phyloP scores from a whole-genome alignment of 2,113 vertebrate species.

The Corydoras sp. region DNA sequence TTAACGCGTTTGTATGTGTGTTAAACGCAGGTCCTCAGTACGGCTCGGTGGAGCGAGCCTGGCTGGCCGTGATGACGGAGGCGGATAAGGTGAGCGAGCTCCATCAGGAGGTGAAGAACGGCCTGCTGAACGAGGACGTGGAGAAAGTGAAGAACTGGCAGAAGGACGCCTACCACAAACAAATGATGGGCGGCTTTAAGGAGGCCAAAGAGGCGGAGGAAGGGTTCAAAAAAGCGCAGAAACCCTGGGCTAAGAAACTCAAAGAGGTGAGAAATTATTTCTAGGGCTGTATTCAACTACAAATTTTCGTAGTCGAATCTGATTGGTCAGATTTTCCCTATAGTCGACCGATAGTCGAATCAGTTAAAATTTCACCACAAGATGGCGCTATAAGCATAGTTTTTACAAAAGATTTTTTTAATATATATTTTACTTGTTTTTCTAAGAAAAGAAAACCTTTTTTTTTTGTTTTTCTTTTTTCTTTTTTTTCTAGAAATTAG shows the following conservation, averaged over 20 bases:
- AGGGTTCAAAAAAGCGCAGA: conserved; percentile 96
- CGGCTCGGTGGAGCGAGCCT: conserved; percentile 89
- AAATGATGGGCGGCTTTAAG: conserved; percentile 97
- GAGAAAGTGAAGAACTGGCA: conserved; percentile 99
- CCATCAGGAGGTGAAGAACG: conserved; percentile 94
- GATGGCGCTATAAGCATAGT: no score
- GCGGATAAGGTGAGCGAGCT: conserved; percentile 92
- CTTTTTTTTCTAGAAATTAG: no score
- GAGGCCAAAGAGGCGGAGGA: conserved; percentile 96
- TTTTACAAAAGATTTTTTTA: no score
- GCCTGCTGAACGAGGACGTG: conserved; percentile 80
- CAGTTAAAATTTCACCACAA: no score
- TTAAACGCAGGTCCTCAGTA: conserved; percentile 83
- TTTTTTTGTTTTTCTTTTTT: no score
- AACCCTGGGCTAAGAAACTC: conserved; percentile 97
- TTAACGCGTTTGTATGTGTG: neutral
- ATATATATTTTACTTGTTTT: no score
- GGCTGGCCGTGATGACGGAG: conserved; percentile 90
- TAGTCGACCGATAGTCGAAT: no score
- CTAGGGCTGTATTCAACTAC: no score
- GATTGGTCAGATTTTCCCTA: no score
- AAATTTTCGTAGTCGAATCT: no score
- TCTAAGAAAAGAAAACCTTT: no score
- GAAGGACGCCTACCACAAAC: conserved; percentile 96
- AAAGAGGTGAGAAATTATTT: conserved; percentile 78